A percentile compares a stretch with the other conserved stretches of the same genome.
These are phyloP conservation scores for Calidris pygmaea DNA, from an alignment of 2,113 vertebrate genomes.

Conservation along the genomic window DNA sequence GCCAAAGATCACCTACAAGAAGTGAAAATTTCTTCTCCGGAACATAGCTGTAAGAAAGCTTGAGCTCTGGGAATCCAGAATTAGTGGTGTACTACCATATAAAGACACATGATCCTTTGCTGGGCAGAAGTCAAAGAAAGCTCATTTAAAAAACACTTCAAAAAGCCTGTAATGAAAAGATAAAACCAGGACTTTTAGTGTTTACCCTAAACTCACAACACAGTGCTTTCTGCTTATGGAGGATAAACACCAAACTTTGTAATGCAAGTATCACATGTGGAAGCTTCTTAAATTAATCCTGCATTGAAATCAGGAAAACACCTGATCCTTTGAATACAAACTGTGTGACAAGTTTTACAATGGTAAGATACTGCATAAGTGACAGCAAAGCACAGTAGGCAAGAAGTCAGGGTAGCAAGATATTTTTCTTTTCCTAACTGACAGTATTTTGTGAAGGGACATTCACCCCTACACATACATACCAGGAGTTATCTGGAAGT, in stretches of 20 bases:
- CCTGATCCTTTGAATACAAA: neutral
- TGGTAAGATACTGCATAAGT: neutral
- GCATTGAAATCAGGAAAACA: neutral
- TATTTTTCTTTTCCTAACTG: neutral
- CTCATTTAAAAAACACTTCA: neutral
- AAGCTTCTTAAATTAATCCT: neutral
- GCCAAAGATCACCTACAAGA: neutral
- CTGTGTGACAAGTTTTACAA: neutral
- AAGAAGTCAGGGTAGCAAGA: neutral
- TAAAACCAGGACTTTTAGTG: neutral
- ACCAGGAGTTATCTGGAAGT: neutral
- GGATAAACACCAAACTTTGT: neutral
- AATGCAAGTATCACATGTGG: neutral
- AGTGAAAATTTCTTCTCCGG: neutral
- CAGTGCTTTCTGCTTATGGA: neutral
- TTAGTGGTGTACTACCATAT: neutral
- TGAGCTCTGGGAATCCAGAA: neutral
- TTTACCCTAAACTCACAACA: neutral
- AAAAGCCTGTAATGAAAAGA: neutral
- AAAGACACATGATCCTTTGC: neutral
- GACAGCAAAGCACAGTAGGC: neutral
- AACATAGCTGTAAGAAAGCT: neutral
- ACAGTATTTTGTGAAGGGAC: neutral
- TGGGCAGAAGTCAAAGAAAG: neutral
- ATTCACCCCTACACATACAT: no score